Conservation (phyloP, 2,888 invertebrate species). For the Cyrtodaria siliqua region DNA sequence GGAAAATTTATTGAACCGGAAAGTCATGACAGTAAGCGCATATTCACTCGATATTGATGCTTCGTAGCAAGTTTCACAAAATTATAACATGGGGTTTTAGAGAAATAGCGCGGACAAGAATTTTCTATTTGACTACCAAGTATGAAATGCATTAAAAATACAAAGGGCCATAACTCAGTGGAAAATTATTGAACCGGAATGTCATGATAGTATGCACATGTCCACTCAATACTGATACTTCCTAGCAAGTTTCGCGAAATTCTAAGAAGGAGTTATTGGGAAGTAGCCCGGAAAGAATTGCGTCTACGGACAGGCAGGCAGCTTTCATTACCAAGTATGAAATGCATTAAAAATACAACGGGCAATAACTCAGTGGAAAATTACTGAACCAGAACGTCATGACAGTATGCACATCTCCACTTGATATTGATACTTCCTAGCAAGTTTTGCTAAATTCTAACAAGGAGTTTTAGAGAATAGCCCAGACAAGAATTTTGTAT, state of each 20-base stretch:
- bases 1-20: neutral
- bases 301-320: no score
- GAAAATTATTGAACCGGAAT: neutral
- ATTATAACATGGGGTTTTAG: neutral
- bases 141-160: no score
- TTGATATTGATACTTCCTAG: neutral
- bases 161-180: conserved; percentile 6
- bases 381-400: neutral
- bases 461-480: no score
- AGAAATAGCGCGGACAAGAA: neutral
- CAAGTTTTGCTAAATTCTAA: no score
- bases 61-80: neutral
- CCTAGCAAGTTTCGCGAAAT: neutral
- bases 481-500: no score
- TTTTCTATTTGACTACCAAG: no score
- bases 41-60: neutral
- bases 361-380: conserved; percentile 4
- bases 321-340: no score
- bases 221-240: neutral
- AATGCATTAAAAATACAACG: neutral
- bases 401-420: conserved; percentile 5
- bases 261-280: neutral
- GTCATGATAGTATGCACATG: neutral
- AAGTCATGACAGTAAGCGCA: conserved; percentile 1
- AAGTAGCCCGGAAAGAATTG: neutral